Percentiles rank a stretch among this genome's conserved stretches.
Evolutionary conservation across 2,113 vertebrate genomes (phyloP).

Genomic region (Myrmecobius fasciatus): DNA sequence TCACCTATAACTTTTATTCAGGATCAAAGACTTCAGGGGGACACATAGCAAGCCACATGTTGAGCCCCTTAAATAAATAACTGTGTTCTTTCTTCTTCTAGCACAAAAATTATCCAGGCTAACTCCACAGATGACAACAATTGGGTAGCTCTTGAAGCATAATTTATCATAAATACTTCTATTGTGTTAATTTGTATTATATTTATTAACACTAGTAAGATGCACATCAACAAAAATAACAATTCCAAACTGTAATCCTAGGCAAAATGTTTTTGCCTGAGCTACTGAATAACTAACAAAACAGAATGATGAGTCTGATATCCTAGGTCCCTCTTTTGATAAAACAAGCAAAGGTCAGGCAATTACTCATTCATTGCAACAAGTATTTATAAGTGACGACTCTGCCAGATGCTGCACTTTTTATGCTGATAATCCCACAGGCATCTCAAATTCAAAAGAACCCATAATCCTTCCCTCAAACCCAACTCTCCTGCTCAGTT

Average conservation of each 20-base stretch:
- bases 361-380: neutral
- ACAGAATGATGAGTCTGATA: neutral
- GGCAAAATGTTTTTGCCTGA: conserved; percentile 17
- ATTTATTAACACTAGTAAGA: neutral
- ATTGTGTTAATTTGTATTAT: neutral
- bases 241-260: conserved; percentile 43
- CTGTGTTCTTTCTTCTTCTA: neutral
- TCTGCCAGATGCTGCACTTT: neutral
- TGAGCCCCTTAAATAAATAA: neutral
- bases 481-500: neutral
- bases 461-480: neutral
- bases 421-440: neutral
- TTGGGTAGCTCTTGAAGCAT: neutral
- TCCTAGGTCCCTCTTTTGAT: neutral
- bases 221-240: neutral
- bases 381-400: neutral
- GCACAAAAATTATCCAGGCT: neutral
- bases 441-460: neutral
- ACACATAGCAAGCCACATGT: neutral
- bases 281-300: conserved; percentile 30
- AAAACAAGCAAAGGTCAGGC: conserved; percentile 16
- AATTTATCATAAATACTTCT: neutral
- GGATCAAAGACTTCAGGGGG: neutral
- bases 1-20: neutral
- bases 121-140: neutral